A percentile compares a stretch with the other conserved stretches of the same genome.
Conservation (phyloP, 2,888 invertebrate species). For the Ectobius pallidus region DNA sequence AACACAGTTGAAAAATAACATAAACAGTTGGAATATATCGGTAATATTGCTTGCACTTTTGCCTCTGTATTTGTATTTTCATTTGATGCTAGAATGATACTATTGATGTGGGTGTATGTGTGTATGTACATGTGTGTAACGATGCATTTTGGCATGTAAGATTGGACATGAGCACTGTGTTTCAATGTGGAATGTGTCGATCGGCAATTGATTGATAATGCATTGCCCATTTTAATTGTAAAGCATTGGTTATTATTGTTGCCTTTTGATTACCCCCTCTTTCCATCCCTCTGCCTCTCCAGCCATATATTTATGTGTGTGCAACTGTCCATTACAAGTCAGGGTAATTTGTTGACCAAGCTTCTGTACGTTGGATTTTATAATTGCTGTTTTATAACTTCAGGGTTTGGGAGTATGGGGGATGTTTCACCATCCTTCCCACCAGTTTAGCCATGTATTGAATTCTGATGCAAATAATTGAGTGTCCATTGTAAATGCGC, state of each 20-base stretch:
- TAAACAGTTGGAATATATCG: not conserved
- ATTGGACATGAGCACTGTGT: conserved; percentile 8
- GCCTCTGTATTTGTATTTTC: conserved; percentile 11
- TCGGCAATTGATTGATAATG: not conserved
- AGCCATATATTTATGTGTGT: not conserved
- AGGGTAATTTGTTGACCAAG: conserved; percentile 4
- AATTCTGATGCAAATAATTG: conserved; percentile 15
- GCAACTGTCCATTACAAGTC: not conserved
- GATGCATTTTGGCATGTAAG: conserved; percentile 31
- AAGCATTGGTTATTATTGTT: conserved; percentile 1
- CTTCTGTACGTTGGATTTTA: conserved; percentile 16
- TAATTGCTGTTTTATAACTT: not conserved
- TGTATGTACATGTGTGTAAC: conserved; percentile 8
- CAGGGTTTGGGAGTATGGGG: not conserved
- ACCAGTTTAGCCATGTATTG: conserved; percentile 13
- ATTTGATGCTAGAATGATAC: not conserved
- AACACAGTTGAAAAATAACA: too few relatives aligned
- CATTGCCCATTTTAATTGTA: not conserved
- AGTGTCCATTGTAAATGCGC: conserved; percentile 19
- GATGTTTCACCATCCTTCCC: conserved; percentile 10
- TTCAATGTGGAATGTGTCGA: not conserved
- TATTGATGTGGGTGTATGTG: conserved; percentile 17
- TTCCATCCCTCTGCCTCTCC: too few relatives aligned
- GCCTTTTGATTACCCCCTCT: not conserved
- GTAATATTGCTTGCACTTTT: conserved; percentile 6